A percentile compares a stretch with the other conserved stretches of the same genome.
Conservation (phyloP, 1,140 invertebrate species). For the Drosophila rufa region DNA sequence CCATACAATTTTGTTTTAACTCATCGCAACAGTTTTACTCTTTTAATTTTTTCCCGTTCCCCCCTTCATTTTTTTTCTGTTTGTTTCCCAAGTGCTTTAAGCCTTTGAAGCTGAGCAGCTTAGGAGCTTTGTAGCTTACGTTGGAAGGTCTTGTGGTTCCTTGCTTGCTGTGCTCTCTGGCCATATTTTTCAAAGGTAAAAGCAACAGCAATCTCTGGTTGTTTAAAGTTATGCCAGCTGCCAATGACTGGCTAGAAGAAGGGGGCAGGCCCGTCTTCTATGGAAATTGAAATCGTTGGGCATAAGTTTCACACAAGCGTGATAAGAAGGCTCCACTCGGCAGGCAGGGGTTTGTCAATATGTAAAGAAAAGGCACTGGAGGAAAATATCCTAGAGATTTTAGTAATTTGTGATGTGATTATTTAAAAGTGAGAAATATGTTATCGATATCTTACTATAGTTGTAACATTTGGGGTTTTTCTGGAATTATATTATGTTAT, state of each 20-base stretch:
- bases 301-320: slow-evolving; percentile 46
- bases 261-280: slow-evolving; percentile 1
- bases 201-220: slow-evolving; percentile 24
- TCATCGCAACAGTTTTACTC: slow-evolving; percentile 26
- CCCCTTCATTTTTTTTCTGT: slow-evolving; percentile 5
- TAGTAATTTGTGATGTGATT: too few relatives aligned
- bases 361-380: background rate
- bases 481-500: too few relatives aligned
- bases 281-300: slow-evolving; percentile 64
- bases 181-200: slow-evolving; percentile 59
- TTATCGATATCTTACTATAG: background rate
- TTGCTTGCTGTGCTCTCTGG: slow-evolving; percentile 16
- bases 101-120: slow-evolving; percentile 64
- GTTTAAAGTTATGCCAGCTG: slow-evolving; percentile 43
- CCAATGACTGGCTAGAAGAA: slow-evolving; percentile 26
- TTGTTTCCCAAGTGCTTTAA: slow-evolving; percentile 42
- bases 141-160: slow-evolving; percentile 27
- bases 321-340: slow-evolving; percentile 48
- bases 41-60: slow-evolving; percentile 9
- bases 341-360: slow-evolving; percentile 9
- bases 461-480: background rate
- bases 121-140: slow-evolving; percentile 56
- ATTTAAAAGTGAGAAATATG: background rate
- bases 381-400: background rate
- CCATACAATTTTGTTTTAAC: slow-evolving; percentile 31